A percentile compares a stretch with the other conserved stretches of the same genome.
These are phyloP conservation scores for Leptothorax acervorum DNA, from an alignment of 2,888 invertebrate species.

Conservation along the genomic window DNA sequence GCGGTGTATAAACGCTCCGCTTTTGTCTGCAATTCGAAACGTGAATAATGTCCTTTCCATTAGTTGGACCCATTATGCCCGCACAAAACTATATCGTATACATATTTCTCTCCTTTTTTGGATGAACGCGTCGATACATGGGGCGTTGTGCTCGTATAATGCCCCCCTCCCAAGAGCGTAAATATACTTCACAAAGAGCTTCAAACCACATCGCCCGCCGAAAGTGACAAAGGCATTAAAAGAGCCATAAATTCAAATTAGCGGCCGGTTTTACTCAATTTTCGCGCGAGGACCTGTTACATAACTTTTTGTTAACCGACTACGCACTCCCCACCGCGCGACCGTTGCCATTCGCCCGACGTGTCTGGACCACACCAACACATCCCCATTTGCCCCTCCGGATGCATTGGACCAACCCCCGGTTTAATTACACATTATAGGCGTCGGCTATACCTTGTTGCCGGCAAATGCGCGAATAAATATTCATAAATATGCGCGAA, in stretches of 20 bases:
- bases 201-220: conserved; percentile 64
- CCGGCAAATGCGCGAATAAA: conserved; percentile 77
- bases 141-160: conserved; percentile 2
- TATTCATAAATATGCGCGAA: conserved; percentile 81
- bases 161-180: conserved; percentile 6
- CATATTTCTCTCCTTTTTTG: conserved; percentile 42
- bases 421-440: conserved; percentile 84
- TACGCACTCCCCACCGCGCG: conserved; percentile 51
- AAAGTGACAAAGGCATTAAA: conserved; percentile 76
- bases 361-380: conserved; percentile 26
- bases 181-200: conserved; percentile 61
- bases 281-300: conserved; percentile 82
- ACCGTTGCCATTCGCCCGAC: conserved; percentile 65
- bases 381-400: conserved; percentile 23
- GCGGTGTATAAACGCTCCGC: conserved; percentile 9
- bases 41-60: conserved; percentile 48
- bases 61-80: conserved; percentile 46
- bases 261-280: conserved; percentile 80
- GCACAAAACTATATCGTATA: conserved; percentile 4
- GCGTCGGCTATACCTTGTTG: conserved; percentile 69
- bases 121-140: conserved; percentile 26
- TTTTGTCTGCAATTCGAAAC: conserved; percentile 45
- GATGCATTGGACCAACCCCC: conserved; percentile 64
- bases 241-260: conserved; percentile 81
- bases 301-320: conserved; percentile 83